Percentiles rank a stretch among this genome's conserved stretches.
These are phyloP conservation scores for Callaeas wilsoni DNA, from an alignment of 2,113 vertebrate species.

Conservation along the genomic window DNA sequence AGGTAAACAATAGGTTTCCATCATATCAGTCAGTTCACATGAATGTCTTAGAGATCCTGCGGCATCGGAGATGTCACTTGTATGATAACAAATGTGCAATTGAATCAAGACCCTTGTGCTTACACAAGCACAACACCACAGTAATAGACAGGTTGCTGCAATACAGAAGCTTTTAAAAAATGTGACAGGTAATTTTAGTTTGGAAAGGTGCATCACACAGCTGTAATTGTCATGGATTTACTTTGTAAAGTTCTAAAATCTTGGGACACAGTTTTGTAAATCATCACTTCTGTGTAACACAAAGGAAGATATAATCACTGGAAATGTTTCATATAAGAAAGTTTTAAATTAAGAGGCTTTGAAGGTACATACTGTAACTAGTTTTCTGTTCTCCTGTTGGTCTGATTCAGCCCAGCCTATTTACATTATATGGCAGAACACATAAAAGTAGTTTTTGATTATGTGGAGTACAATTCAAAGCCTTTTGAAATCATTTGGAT, in stretches of 20 bases:
- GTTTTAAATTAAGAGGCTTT: background rate
- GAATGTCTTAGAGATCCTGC: background rate
- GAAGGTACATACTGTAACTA: background rate
- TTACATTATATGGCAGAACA: background rate
- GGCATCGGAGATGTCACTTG: background rate
- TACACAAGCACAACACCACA: background rate
- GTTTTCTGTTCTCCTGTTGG: background rate
- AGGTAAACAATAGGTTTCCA: background rate
- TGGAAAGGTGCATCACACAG: background rate
- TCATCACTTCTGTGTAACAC: background rate
- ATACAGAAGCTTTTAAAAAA: background rate
- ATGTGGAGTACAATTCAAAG: background rate
- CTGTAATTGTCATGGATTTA: background rate
- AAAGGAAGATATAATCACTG: background rate
- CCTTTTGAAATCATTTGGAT: background rate
- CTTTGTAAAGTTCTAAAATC: background rate
- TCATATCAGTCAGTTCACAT: background rate
- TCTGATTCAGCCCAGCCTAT: background rate
- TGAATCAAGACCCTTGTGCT: background rate
- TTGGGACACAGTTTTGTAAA: background rate
- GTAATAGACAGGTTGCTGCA: background rate
- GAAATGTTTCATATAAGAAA: background rate
- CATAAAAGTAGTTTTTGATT: background rate
- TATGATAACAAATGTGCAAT: accelerated
- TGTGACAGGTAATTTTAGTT: background rate